Conservation (phyloP, 2,888 invertebrate genomes). For the Paralinhomoeus sp. region DNA sequence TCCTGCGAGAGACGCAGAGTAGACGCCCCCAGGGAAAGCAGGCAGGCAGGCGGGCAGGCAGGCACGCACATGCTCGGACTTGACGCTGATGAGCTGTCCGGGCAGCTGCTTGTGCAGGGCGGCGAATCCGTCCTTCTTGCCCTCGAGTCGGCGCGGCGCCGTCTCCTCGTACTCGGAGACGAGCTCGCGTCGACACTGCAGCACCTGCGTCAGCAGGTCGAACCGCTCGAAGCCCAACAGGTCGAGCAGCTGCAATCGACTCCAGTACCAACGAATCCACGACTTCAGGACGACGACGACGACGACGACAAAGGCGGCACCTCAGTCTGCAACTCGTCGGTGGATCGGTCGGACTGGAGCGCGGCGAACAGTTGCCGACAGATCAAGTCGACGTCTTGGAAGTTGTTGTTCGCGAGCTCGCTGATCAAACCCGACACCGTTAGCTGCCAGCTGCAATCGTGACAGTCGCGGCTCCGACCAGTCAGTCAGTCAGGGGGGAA, state of each 20-base stretch:
- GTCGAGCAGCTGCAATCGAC: constrained; percentile 48
- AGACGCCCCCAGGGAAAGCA: no score
- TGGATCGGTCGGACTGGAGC: constrained; percentile 3
- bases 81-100: constrained; percentile 2
- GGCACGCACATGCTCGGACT: neutral
- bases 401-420: neutral
- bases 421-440: neutral
- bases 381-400: neutral
- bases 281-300: neutral
- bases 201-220: constrained; percentile 45
- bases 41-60: neutral
- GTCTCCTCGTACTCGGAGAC: constrained; percentile 4
- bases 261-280: neutral
- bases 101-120: no score
- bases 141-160: neutral
- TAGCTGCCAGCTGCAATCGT: no score
- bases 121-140: neutral
- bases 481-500: no score
- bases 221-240: constrained; percentile 62
- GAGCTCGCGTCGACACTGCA: constrained; percentile 36
- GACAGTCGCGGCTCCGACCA: no score
- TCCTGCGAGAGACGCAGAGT: constrained; percentile 6
- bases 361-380: constrained; percentile 6
- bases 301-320: constrained; percentile 1
- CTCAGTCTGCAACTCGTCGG: constrained; percentile 11